Evolutionary conservation across 2,113 vertebrate genomes (phyloP), one percentile per base, ranked within the genome.

Genomic region (Gymnogyps californianus): DNA sequence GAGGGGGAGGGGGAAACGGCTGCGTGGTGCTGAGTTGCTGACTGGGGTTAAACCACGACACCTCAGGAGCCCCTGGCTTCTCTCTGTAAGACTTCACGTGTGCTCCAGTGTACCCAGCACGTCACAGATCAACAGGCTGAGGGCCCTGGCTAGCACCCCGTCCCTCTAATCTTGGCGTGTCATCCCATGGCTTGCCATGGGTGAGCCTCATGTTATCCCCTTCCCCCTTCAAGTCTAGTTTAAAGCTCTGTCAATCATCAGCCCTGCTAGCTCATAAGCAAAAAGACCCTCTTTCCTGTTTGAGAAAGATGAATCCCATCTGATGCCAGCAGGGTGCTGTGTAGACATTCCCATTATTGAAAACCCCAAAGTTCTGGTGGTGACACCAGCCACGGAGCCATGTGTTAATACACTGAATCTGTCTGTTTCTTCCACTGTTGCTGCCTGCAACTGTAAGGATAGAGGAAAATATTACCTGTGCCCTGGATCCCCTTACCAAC

Each of bases 321-420:
- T 3, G 3, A 49, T 1, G 8, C 26, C 26, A 61, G 44, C 34
- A 61, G 21, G 34, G 14, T 38, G 18, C 29, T 1, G 1, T 44
- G 22, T 57, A 55, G 31, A 34, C 16, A 29, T 42, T 32, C 14
- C 13, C 13, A 29, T 36, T 36, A 29, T 25, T 1, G 4, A n/a
- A 57, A 44, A 26, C 0, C 32, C 34, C 11, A 38, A 38, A 62
- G 62, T 49, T 49, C 4, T 49, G 44, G 28, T 1, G 0, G 28
- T 38, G 75, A 38, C 36, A 55, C 28, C 28, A 72, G 70, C 36
- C 51, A 31, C 4, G 1, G 10, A 46, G 42, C 40, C 34, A 38
- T 38, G 16, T 49, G 49, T 61, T 49, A 61, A 61, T 17, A 64
- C 29, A 40, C 29, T 78, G 21, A 25, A 28, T 40, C 58, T 2